Conservation (phyloP, 2,113 vertebrate species). For the Amphiprion ocellaris region DNA sequence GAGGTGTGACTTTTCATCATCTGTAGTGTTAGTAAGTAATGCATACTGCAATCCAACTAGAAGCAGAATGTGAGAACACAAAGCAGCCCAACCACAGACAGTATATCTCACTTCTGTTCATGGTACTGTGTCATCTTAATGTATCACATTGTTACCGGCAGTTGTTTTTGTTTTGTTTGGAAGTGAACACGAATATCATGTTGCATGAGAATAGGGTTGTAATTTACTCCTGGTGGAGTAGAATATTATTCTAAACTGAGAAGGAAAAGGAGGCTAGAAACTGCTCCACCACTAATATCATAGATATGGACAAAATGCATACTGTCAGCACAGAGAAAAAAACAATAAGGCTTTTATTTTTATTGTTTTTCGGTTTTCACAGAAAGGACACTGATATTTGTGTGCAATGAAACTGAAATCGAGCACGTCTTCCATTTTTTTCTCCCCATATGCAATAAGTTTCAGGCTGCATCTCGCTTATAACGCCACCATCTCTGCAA, state of each 20-base stretch:
- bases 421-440: constrained; percentile 55
- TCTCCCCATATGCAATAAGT: constrained; percentile 56
- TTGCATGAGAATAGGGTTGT: constrained; percentile 22
- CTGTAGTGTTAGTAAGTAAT: constrained; percentile 18
- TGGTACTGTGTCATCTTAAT: constrained; percentile 19
- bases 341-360: constrained; percentile 44
- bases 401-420: constrained; percentile 59
- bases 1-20: constrained; percentile 30
- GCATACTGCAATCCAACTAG: constrained; percentile 10
- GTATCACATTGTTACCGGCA: constrained; percentile 13
- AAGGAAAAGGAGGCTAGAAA: not conserved
- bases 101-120: constrained; percentile 1
- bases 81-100: constrained; percentile 12
- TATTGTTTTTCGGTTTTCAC: constrained; percentile 39
- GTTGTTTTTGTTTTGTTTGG: constrained; percentile 29
- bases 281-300: constrained; percentile 19
- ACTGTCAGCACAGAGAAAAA: constrained; percentile 33
- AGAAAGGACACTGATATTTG: constrained; percentile 34
- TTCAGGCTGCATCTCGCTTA: constrained; percentile 62
- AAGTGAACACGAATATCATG: constrained; percentile 12
- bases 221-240: constrained; percentile 24
- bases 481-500: constrained; percentile 68
- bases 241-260: constrained; percentile 29
- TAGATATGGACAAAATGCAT: constrained; percentile 21
- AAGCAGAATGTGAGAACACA: constrained; percentile 3